These are phyloP conservation scores for Marmota monax DNA, from an alignment of 2,113 vertebrate species.

Conservation along the genomic window DNA sequence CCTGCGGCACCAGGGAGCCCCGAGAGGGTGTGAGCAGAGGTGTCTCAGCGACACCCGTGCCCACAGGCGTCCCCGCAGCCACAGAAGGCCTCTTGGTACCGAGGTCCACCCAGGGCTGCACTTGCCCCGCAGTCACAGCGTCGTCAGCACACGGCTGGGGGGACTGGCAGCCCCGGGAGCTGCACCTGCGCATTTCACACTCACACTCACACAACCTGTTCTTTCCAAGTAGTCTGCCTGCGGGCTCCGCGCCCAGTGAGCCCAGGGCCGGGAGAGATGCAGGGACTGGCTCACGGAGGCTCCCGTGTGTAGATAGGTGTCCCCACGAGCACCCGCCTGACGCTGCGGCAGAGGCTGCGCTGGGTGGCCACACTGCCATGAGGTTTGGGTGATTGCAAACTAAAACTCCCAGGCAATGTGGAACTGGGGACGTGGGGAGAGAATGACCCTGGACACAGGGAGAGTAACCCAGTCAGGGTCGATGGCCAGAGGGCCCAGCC, in stretches of 20 bases:
- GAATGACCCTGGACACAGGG: accelerated
- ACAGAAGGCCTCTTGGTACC: no score
- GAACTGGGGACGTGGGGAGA: background rate
- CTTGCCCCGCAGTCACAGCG: no score
- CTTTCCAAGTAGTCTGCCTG: no score
- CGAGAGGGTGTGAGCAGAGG: background rate
- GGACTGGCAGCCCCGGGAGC: no score
- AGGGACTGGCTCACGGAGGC: accelerated
- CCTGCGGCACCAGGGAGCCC: background rate
- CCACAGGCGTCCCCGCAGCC: no score
- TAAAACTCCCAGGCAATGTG: accelerated
- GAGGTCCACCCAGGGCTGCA: no score
- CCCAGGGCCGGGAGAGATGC: background rate
- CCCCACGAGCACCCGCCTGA: no score
- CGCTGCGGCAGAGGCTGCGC: accelerated
- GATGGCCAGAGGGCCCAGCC: accelerated
- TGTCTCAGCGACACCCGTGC: accelerated
- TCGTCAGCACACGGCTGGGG: no score
- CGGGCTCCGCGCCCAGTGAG: no score
- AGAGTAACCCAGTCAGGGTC: accelerated
- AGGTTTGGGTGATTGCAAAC: background rate
- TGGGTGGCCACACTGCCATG: accelerated
- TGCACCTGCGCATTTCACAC: no score
- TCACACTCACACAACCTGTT: no score
- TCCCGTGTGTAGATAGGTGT: accelerated